A percentile compares a stretch with the other conserved stretches of the same genome.
phyloP scores from a whole-genome alignment of 2,113 vertebrate species.

The Sebastes schlegelii region DNA sequence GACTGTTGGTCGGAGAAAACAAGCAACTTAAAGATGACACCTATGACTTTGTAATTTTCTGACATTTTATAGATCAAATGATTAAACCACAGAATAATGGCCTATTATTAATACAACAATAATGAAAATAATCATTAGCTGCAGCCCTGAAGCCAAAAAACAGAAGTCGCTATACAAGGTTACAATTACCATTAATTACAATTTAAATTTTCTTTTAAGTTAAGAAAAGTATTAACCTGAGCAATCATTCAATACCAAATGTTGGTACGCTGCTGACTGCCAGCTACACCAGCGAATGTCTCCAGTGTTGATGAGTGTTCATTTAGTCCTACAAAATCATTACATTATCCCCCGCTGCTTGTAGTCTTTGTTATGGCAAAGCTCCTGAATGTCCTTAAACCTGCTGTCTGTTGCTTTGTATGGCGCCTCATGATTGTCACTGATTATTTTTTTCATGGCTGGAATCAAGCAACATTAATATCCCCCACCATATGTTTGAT shows the following conservation, averaged over 20 bases:
- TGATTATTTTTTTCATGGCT: conserved; percentile 29
- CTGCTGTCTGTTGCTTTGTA: conserved; percentile 28
- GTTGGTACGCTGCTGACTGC: background rate
- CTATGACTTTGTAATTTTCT: background rate
- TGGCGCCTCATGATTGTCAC: conserved; percentile 3
- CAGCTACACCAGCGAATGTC: background rate
- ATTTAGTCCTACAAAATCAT: conserved; percentile 10
- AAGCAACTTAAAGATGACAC: background rate
- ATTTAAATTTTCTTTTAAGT: too few species aligned
- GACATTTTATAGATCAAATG: background rate
- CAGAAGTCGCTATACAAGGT: too few species aligned
- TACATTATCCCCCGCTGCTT: conserved; percentile 16
- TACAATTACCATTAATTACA: too few species aligned
- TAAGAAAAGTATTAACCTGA: too few species aligned
- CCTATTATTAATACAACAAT: background rate
- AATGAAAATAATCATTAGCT: background rate
- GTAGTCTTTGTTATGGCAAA: conserved; percentile 44
- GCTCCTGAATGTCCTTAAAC: conserved; percentile 15
- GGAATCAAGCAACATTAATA: conserved; percentile 1
- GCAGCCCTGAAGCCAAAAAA: background rate
- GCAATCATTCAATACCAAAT: background rate
- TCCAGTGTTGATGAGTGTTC: conserved; percentile 44
- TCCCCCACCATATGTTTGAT: background rate
- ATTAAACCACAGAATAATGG: background rate
- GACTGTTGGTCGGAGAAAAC: background rate